Base-by-base conservation (phyloP, 2,888 invertebrate species). In the Drosophila falleni region DNA sequence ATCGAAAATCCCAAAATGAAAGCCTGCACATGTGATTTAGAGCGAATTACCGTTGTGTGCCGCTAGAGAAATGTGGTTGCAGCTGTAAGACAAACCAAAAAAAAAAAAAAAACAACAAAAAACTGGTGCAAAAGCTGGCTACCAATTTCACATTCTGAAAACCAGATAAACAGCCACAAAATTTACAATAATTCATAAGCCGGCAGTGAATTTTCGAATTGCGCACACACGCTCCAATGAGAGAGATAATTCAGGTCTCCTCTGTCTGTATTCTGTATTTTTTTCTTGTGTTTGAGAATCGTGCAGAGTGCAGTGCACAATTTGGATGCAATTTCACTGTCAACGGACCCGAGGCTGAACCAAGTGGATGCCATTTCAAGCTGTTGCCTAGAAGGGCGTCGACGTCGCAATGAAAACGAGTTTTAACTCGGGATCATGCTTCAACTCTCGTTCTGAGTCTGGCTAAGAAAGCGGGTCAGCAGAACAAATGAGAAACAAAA, bases 251-350 rank as follows among this genome's bases (percentile, higher is more conserved):
- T 78, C 56, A 61, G 58, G 46, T 55, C 26, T 55, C 49, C 49
- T 47, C 26, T 54, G 60, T 47, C 26, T 56, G 56, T 44, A 61
- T 44, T n/a, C n/a, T n/a, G n/a, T n/a, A n/a, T n/a, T n/a, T n/a
- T n/a, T 44, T 61, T 59, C 62, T 42, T 26, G 35, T 47, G 44
- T 35, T 35, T 63, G 64, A 65, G 87, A 71, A 56, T 68, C 81
- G 78, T 71, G 71, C 65, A 65, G 5, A 31, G 51, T 61, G 19
- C 56, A 53, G 55, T 58, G 78, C 65, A 68, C 84, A 88, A 90
- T 90, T 90, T 89, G 47, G 42, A 41, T 59, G 65, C 81, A 91
- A 90, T 91, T 91, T 91, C 90, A 91, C 90, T 91, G 91, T 91
- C 91, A 91, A 85, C 82, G 66, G 54, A 63, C 47, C 71, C 23